Base-by-base conservation (phyloP, 2,888 invertebrate species). In the Drosophila eohydei region DNA sequence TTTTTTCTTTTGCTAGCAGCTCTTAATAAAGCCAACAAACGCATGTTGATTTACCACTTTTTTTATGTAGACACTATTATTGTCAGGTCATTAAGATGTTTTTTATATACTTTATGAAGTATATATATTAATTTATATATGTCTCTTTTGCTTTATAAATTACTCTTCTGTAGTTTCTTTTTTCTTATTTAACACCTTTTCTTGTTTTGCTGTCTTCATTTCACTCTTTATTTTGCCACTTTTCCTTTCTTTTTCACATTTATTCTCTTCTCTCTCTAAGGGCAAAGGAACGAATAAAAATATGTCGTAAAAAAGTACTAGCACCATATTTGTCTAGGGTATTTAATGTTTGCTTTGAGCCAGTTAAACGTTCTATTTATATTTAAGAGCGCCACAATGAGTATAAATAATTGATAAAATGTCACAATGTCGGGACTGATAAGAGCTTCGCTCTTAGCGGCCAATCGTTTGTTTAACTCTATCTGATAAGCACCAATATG, bases 11-110 rank as follows among this genome's bases (percentile, higher is more conserved):
- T 52, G 44, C 21, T 62, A 72, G n/a, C 30, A 71, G 40, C 46
- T 41, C 58, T 59, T 40, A 78, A 75, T 68, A 64, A 78, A 78
- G 43, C 46, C 32, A 63, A 41, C 48, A 32, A 32, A 48, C 8
- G 14, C 14, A 28, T 8, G 8, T 46, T 46, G 28, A 28, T 28
- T 30, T 11, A 16, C 3, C 9, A n/a, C n/a, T 9, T 11, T 21
- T 11, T 32, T 16, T 50, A 6, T 32, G 50, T 16, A 32, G n/a
- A 16, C 11, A n/a, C 3, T 16, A 11, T 16, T 16, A 16, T 50
- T 12, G 8, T 7, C 14, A 46, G 1, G 8, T 14, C 12, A 8
- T 28, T 3, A 26, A 16, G 16, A 11, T 43, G 21, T n/a, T n/a
- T n/a, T 28, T 11, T 43, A 43, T 11, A 11, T 21, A 21, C 21